These are phyloP conservation scores for Reinhardtius hippoglossoides DNA, from an alignment of 2,113 vertebrate species.

Conservation along the genomic window DNA sequence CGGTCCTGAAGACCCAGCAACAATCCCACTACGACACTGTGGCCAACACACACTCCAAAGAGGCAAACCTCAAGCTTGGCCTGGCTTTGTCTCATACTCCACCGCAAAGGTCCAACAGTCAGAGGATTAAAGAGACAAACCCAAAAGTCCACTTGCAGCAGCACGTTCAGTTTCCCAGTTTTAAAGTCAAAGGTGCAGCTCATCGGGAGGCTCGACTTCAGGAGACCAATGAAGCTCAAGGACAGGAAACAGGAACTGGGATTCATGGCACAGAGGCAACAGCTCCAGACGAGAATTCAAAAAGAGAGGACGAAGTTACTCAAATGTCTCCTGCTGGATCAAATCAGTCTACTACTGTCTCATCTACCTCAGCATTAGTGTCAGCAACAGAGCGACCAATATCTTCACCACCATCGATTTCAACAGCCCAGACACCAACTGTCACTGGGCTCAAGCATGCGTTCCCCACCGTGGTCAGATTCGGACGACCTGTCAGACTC, in stretches of 20 bases:
- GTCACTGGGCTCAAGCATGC: background rate
- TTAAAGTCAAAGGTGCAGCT: slow-evolving; percentile 6
- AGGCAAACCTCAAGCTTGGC: slow-evolving; percentile 20
- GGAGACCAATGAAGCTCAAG: background rate
- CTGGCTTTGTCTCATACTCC: background rate
- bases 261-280: too few species aligned
- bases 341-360: background rate
- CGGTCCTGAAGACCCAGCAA: slow-evolving; percentile 36
- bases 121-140: slow-evolving; percentile 8
- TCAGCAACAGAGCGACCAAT: background rate
- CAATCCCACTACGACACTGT: slow-evolving; percentile 32
- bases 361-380: slow-evolving; percentile 4
- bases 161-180: background rate
- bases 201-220: background rate
- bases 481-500: background rate
- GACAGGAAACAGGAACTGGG: background rate
- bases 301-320: background rate
- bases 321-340: background rate
- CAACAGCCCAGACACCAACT: background rate
- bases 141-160: slow-evolving; percentile 7
- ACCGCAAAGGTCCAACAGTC: slow-evolving; percentile 4
- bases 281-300: background rate
- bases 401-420: background rate
- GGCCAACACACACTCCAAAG: slow-evolving; percentile 33
- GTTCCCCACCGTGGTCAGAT: background rate